phyloP scores from a whole-genome alignment of 2,113 vertebrate genomes.

The Sapayoa aenigma region DNA sequence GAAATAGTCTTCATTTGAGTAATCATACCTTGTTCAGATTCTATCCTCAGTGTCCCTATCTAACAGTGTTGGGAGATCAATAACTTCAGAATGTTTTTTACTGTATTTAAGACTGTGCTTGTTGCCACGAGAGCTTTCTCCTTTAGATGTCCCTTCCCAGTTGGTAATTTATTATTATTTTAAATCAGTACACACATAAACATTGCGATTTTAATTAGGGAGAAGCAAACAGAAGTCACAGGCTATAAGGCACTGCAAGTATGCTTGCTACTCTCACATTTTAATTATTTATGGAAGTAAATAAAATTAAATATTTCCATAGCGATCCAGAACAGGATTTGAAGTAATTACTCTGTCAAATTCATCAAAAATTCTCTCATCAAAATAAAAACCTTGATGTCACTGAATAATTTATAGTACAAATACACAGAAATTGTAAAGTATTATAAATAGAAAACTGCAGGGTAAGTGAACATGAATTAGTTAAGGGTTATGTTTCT shows the following conservation, averaged over 20 bases:
- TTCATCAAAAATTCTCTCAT: conserved; percentile 85
- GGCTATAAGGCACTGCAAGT: conserved; percentile 69
- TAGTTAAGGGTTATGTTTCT: conserved; percentile 80
- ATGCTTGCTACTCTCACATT: conserved; percentile 61
- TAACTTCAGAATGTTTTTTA: background rate
- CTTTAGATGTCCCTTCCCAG: conserved; percentile 18
- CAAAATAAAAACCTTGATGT: conserved; percentile 85
- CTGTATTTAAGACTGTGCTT: background rate
- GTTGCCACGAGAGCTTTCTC: background rate
- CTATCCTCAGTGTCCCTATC: background rate
- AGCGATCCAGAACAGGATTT: conserved; percentile 79
- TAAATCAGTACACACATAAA: conserved; percentile 63
- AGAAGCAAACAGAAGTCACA: conserved; percentile 79
- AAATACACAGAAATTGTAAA: conserved; percentile 83
- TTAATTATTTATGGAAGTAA: conserved; percentile 87
- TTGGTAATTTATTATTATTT: conserved; percentile 75
- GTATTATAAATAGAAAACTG: conserved; percentile 83
- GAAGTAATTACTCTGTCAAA: conserved; percentile 87
- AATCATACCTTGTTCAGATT: background rate
- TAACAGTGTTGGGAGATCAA: background rate
- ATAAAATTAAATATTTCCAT: conserved; percentile 87
- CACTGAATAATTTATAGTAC: conserved; percentile 85
- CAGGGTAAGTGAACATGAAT: conserved; percentile 83
- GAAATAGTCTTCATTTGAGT: background rate
- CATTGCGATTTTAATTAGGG: conserved; percentile 81